These are phyloP conservation scores for Myotis planiceps DNA, from an alignment of 2,797 vertebrate species.

Conservation along the genomic window DNA sequence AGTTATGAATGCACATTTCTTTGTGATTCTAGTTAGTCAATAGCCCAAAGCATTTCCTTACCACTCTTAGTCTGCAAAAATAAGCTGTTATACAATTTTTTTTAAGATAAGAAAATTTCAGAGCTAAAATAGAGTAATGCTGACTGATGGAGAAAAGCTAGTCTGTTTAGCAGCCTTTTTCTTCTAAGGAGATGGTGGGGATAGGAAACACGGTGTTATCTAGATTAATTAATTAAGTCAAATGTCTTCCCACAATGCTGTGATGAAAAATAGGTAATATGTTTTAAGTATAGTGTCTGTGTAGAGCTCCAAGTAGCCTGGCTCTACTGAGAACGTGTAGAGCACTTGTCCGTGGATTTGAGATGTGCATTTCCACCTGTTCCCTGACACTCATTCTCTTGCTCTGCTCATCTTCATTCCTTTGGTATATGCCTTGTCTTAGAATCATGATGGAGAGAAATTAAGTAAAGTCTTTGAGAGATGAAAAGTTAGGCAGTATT, in stretches of 20 bases:
- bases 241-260: background rate
- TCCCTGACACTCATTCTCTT: background rate
- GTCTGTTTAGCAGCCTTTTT: background rate
- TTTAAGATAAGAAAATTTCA: background rate
- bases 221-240: background rate
- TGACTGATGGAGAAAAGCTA: background rate
- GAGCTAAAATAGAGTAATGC: background rate
- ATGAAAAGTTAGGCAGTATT: background rate
- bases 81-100: background rate
- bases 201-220: background rate
- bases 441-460: background rate
- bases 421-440: background rate
- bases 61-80: background rate
- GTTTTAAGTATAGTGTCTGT: background rate
- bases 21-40: background rate
- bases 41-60: background rate
- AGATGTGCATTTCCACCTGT: background rate
- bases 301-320: background rate
- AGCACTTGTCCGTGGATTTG: background rate
- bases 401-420: background rate
- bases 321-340: background rate
- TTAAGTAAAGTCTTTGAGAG: background rate
- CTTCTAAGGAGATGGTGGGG: background rate
- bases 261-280: background rate
- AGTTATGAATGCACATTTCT: background rate